Percentiles rank a stretch among this genome's conserved stretches.
These are phyloP conservation scores for Drosophila stalkeri DNA, from an alignment of 2,888 invertebrate species.

Conservation along the genomic window DNA sequence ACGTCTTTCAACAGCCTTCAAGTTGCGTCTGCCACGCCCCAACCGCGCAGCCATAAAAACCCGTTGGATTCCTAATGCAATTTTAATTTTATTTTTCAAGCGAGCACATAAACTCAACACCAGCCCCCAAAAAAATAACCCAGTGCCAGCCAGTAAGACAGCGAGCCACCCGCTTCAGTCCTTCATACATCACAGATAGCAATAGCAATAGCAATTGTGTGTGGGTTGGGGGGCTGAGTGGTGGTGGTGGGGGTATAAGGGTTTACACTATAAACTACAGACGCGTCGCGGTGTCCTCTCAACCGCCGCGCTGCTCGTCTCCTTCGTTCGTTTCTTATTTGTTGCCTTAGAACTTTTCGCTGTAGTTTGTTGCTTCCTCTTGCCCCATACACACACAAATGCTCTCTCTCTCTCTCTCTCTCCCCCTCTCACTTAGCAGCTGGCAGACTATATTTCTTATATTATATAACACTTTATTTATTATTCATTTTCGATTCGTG, in stretches of 20 bases:
- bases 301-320: neutral
- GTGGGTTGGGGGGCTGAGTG: neutral
- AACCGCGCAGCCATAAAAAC: constrained; percentile 54
- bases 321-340: constrained; percentile 6
- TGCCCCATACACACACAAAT: neutral
- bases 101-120: constrained; percentile 74
- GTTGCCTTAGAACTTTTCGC: constrained; percentile 49
- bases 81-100: constrained; percentile 80
- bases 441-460: constrained; percentile 72
- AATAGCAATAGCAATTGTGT: constrained; percentile 20
- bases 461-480: constrained; percentile 83
- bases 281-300: constrained; percentile 10
- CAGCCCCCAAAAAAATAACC: constrained; percentile 10
- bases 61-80: constrained; percentile 79
- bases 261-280: constrained; percentile 59
- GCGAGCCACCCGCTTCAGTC: neutral
- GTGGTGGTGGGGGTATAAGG: neutral
- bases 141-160: neutral
- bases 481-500: constrained; percentile 84
- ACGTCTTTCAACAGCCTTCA: constrained; percentile 74
- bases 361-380: constrained; percentile 49
- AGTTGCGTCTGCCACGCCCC: constrained; percentile 53
- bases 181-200: constrained; percentile 23
- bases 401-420: constrained; percentile 6
- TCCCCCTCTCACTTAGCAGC: neutral